Evolutionary conservation across 2,113 vertebrate species (phyloP), one percentile per base, ranked within the genome.

Genomic region (Stigmatopora argus): DNA sequence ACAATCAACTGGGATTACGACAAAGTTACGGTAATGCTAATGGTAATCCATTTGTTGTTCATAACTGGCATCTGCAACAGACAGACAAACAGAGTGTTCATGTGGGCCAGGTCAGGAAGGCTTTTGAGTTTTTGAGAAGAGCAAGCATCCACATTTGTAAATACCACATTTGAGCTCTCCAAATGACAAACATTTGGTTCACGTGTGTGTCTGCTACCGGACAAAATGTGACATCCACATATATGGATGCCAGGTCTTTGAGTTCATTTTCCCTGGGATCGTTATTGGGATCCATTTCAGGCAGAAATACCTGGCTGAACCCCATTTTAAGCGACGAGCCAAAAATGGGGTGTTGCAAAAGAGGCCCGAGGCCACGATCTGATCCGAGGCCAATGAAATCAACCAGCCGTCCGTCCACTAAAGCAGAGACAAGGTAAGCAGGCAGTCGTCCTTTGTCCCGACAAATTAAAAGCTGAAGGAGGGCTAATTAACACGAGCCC

Each of bases 21-120:
- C 59, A 69, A 81, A 77, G 74, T 71, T 15, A 69, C 72, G 65
- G 69, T 77, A 79, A 78, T 62, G 57, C 66, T 71, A 31, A 31
- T 31, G 45, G 65, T 85, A 85, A 89, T 89, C 88, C 75, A 64
- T 75, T 65, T 38, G 23, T 86, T 83, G 68, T 78, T 79, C 72
- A 67, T 61, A 51, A 64, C 64, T 83, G 59, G 86, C 74, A 86
- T 85, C 75, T 47, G 59, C 31, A 77, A 7, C 31, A 67, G 66
- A 67, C 69, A 79, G 81, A 83, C 79, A 81, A 86, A 80, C 78
- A n/a, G 75, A 78, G 72, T 77, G 56, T 82, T 86, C 77, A 86
- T 78, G 66, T 49, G 65, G 56, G 18, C 61, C 48, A 69, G 75
- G 80, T 81, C 59, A 67, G 31, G 83, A 83, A 83, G 62, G 71